These are phyloP conservation scores for Mormyrops attenuatus DNA, from an alignment of 2,797 vertebrate species.

Conservation along the genomic window DNA sequence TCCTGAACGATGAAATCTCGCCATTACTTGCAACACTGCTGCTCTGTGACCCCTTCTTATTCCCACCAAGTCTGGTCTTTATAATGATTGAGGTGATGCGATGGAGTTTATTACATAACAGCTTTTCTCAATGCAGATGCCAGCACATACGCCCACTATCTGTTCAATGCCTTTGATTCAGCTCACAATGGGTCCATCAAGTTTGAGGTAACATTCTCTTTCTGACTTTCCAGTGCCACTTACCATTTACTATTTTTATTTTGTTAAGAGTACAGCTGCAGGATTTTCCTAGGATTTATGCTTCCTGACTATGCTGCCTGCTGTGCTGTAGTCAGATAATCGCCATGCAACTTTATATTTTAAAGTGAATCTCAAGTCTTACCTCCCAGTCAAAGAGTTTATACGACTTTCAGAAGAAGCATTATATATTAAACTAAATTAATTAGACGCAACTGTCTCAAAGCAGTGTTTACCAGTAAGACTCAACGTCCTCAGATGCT, in stretches of 20 bases:
- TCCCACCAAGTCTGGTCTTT: not conserved
- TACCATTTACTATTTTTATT: not conserved
- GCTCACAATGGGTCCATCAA: slow-evolving; percentile 91
- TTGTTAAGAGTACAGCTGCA: not conserved
- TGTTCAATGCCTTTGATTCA: slow-evolving; percentile 92
- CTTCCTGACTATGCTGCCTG: not conserved
- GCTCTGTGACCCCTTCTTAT: not conserved
- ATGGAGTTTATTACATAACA: slow-evolving; percentile 3
- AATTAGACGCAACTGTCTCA: not conserved
- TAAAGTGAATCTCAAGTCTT: not conserved
- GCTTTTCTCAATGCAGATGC: slow-evolving; percentile 73
- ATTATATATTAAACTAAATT: not conserved
- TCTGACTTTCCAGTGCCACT: not conserved
- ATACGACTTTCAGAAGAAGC: not conserved
- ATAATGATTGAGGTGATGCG: not conserved
- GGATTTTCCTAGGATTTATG: not conserved
- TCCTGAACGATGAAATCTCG: not conserved
- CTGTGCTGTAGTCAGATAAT: not conserved
- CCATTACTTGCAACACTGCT: not conserved
- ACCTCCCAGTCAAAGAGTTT: not conserved
- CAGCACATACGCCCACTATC: slow-evolving; percentile 93
- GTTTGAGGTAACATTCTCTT: slow-evolving; percentile 77
- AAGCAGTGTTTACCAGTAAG: not conserved
- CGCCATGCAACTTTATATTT: not conserved
- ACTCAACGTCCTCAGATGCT: not conserved